Evolutionary conservation across 2,888 invertebrate genomes (phyloP).

Genomic region (Phaonia tiefii): DNA sequence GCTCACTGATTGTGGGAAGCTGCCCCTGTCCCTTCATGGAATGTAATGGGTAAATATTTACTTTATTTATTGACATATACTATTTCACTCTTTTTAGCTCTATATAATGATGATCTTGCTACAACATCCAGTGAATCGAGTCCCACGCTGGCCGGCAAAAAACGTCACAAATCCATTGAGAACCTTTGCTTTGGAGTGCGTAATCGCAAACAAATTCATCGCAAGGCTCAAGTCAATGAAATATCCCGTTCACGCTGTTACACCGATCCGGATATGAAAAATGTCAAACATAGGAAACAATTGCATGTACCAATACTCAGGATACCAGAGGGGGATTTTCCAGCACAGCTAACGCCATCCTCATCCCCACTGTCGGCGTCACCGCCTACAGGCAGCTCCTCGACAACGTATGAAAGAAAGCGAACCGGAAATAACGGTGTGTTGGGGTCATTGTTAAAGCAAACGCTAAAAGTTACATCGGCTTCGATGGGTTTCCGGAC

Average conservation of each 20-base stretch:
- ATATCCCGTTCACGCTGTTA: slow-evolving; percentile 71
- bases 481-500: slow-evolving; percentile 71
- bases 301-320: slow-evolving; percentile 63
- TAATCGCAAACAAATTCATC: slow-evolving; percentile 64
- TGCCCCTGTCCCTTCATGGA: too few relatives aligned
- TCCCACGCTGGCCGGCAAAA: slow-evolving; percentile 29
- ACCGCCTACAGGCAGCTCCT: slow-evolving; percentile 33
- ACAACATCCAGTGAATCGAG: slow-evolving; percentile 49
- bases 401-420: slow-evolving; percentile 15
- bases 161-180: slow-evolving; percentile 65
- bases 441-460: slow-evolving; percentile 71
- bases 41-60: too few relatives aligned
- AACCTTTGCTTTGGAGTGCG: slow-evolving; percentile 63
- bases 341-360: slow-evolving; percentile 1
- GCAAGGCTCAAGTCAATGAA: slow-evolving; percentile 69
- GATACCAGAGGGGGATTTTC: slow-evolving; percentile 37
- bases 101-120: slow-evolving; percentile 26
- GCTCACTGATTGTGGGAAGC: too few relatives aligned
- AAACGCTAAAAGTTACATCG: slow-evolving; percentile 74
- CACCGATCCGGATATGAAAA: slow-evolving; percentile 70
- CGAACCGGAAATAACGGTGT: slow-evolving; percentile 53
- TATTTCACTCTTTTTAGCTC: slow-evolving; percentile 52
- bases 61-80: too few relatives aligned
- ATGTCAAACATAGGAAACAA: slow-evolving; percentile 15
- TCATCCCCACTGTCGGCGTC: slow-evolving; percentile 11